These are phyloP conservation scores for Theristicus caerulescens DNA, from an alignment of 2,113 vertebrate genomes.

Conservation along the genomic window DNA sequence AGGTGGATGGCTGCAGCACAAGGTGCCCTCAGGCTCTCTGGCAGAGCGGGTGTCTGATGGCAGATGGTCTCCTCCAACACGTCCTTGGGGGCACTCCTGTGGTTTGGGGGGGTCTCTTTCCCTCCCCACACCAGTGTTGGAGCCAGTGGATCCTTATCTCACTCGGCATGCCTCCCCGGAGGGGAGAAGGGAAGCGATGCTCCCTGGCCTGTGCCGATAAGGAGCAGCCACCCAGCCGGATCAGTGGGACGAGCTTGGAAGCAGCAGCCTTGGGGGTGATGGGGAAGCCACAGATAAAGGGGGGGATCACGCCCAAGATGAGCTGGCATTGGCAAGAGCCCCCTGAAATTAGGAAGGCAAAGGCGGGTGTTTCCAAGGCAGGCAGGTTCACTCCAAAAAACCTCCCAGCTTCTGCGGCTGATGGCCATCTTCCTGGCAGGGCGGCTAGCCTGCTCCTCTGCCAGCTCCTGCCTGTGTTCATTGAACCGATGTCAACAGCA, in stretches of 20 bases:
- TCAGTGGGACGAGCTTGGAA: neutral
- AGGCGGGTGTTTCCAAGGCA: neutral
- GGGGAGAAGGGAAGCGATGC: neutral
- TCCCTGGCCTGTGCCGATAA: neutral
- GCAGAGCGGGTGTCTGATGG: neutral
- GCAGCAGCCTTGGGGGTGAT: neutral
- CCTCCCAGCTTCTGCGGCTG: neutral
- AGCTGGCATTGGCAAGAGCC: neutral
- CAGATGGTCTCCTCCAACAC: neutral
- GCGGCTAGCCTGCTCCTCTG: neutral
- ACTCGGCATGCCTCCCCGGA: neutral
- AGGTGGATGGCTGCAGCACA: fast-evolving
- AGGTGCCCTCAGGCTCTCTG: neutral
- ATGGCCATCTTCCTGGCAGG: neutral
- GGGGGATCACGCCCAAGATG: neutral
- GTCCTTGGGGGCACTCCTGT: fast-evolving
- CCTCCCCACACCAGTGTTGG: neutral
- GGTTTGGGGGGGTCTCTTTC: neutral
- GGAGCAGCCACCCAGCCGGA: neutral
- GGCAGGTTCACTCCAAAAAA: neutral
- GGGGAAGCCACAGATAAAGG: neutral
- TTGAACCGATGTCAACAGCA: neutral
- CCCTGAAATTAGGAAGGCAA: neutral
- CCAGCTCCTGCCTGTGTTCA: neutral
- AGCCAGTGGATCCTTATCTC: neutral